Percentiles rank a stretch among this genome's conserved stretches.
phyloP scores from a whole-genome alignment of 23 tunicate species.

The Phallusia fumigata region DNA sequence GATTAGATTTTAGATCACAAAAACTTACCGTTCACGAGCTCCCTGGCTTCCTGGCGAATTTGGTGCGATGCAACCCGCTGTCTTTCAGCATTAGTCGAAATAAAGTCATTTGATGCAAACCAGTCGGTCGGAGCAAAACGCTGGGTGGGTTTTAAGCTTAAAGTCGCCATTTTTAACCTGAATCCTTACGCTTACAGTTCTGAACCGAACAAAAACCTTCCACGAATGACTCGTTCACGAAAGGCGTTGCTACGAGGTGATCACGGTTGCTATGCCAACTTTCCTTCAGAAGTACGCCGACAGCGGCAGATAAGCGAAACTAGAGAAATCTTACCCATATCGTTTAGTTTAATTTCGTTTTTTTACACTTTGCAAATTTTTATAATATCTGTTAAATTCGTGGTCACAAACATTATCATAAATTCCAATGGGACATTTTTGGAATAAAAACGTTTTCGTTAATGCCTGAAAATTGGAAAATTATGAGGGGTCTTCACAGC shows the following conservation, averaged over 20 bases:
- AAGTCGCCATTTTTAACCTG: conserved; percentile 66
- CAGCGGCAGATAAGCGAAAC: neutral
- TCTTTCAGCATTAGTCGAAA: conserved; percentile 91
- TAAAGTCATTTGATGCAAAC: conserved; percentile 84
- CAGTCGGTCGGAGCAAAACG: conserved; percentile 83
- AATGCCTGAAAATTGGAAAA: too few relatives aligned
- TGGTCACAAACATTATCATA: too few relatives aligned
- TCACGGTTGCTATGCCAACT: conserved; percentile 12
- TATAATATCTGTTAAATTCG: too few relatives aligned
- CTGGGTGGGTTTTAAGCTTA: conserved; percentile 86
- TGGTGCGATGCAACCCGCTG: conserved; percentile 82
- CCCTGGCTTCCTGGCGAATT: conserved; percentile 86
- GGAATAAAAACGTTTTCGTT: too few relatives aligned
- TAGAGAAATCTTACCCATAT: neutral
- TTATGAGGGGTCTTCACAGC: too few relatives aligned
- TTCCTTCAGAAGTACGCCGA: neutral
- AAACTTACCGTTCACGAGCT: conserved; percentile 69
- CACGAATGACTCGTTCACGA: conserved; percentile 9
- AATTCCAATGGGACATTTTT: too few relatives aligned
- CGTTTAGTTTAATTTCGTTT: too few relatives aligned
- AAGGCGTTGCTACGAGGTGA: neutral
- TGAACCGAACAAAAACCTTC: neutral
- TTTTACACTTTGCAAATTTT: too few relatives aligned
- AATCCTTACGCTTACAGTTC: neutral
- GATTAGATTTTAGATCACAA: too few relatives aligned